Evolutionary conservation across 2,888 invertebrate genomes (phyloP).

Genomic region (Drosophila bunnanda): DNA sequence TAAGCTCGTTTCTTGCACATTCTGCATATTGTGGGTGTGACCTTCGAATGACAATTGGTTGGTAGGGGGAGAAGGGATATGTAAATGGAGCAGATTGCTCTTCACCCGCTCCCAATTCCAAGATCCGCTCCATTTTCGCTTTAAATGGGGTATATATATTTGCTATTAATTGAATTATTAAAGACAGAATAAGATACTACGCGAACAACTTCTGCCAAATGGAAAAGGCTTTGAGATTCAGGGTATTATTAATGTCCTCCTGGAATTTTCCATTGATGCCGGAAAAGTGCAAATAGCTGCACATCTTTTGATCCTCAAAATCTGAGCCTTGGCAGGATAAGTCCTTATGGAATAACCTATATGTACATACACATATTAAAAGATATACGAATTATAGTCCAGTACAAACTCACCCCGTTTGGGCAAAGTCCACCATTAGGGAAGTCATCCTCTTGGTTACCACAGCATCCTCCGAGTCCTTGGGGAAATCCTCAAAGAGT

Average conservation of each 20-base stretch:
- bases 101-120: conserved; percentile 1
- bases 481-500: conserved; percentile 78
- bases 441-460: conserved; percentile 83
- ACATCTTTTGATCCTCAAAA: conserved; percentile 60
- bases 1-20: conserved; percentile 30
- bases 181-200: background rate
- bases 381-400: background rate
- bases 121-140: conserved; percentile 11
- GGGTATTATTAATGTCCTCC: conserved; percentile 32
- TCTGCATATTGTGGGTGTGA: conserved; percentile 60
- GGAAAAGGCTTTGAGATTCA: conserved; percentile 45
- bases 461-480: conserved; percentile 76
- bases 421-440: conserved; percentile 85
- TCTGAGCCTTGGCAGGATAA: conserved; percentile 51
- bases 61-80: background rate
- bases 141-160: background rate
- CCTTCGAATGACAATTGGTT: conserved; percentile 56
- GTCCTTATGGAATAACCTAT: conserved; percentile 49
- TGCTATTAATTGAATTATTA: background rate
- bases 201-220: conserved; percentile 58
- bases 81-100: conserved; percentile 17
- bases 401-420: conserved; percentile 83
- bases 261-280: conserved; percentile 51
- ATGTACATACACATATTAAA: background rate
- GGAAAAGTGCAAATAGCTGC: conserved; percentile 77